Base-by-base conservation (phyloP, 2,888 invertebrate genomes). In the Pogonocherus hispidulus region DNA sequence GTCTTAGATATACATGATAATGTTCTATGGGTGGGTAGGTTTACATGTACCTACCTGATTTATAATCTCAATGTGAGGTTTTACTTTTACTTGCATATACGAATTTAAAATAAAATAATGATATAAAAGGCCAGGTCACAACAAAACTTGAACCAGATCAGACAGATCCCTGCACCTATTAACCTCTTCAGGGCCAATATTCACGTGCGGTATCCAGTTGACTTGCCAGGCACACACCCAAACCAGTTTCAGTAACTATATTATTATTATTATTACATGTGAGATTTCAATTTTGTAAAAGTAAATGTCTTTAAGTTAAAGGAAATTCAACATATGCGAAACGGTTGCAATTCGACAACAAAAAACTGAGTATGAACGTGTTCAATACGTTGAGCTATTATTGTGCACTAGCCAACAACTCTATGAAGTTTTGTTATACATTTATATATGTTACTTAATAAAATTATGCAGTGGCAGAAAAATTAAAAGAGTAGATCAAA, bases 181-280 rank as follows among this genome's bases (percentile, higher is more conserved):
- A 72, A 70, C 69, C 62, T 72, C 72, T 69, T 69, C 72, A 64
- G 54, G 68, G 68, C 52, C 68, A 68, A 68, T 64, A 68, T 66
- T 69, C 69, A 69, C 63, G 69, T 69, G 66, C 32, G 63, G 63
- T 63, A 69, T 63, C 63, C 66, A 69, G 69, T 69, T 69, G 63
- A 69, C 69, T 69, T 66, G 66, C 20, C 66, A 54, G 62, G 65
- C 63, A 62, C 69, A 69, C 69, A 66, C 69, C 69, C 69, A 69
- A 69, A 69, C 69, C 63, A 69, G 69, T 69, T 69, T 32, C n/a
- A 49, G n/a, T 47, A 16, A 47, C 16, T 41, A 41, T 14, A 44
- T 57, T 41, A 57, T 57, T 41, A 44, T 22, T 44, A 57, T 19
- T 55, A 41, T 16, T 46, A 57, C 20, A 27, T n/a, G n/a, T n/a